phyloP scores from a whole-genome alignment of 2,888 invertebrate species.

The Heliconius sara region DNA sequence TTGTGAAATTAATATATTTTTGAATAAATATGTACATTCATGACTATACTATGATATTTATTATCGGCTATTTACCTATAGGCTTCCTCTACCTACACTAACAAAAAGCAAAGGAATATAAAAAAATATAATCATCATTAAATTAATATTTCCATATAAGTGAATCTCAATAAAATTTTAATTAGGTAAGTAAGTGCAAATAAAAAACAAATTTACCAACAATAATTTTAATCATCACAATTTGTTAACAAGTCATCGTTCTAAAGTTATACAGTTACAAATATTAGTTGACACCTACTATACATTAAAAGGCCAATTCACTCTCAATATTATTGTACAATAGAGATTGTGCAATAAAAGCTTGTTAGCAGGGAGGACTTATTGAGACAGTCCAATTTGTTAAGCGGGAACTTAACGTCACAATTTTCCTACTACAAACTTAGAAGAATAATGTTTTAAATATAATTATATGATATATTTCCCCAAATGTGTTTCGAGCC shows the following conservation, averaged over 20 bases:
- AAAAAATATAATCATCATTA: background rate
- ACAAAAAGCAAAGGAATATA: background rate
- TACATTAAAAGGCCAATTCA: background rate
- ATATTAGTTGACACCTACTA: slow-evolving; percentile 25
- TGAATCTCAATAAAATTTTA: no score
- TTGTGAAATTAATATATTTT: background rate
- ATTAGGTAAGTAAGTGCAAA: background rate
- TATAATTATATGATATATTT: no score
- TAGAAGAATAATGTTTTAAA: no score
- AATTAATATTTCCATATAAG: no score
- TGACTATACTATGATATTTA: no score
- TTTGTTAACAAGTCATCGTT: slow-evolving; percentile 43
- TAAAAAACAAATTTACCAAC: slow-evolving; percentile 40
- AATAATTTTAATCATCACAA: slow-evolving; percentile 43
- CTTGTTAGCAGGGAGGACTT: background rate
- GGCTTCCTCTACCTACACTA: no score
- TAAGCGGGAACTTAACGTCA: no score
- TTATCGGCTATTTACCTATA: no score
- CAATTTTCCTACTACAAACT: no score
- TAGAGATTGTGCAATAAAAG: background rate
- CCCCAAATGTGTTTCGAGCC: no score
- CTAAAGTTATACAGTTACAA: slow-evolving; percentile 42
- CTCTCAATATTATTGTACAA: background rate
- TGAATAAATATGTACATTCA: no score
- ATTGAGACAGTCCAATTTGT: background rate